phyloP scores from a whole-genome alignment of 1,140 invertebrate species.

The Papilio xuthus region DNA sequence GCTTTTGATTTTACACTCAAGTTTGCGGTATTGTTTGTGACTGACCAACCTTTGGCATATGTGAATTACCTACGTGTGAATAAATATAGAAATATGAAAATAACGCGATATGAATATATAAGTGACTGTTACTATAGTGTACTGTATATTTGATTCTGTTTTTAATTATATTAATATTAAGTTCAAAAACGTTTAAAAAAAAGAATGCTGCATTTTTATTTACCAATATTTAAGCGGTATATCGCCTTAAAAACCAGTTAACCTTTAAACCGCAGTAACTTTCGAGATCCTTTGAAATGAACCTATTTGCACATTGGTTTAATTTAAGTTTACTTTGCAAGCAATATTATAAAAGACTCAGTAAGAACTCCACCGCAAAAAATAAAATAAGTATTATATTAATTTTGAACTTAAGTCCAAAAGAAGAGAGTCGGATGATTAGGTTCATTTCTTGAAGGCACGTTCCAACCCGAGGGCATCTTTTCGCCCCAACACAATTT shows the following conservation, averaged over 20 bases:
- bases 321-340: too few relatives aligned
- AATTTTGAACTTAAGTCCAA: conserved; percentile 21
- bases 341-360: too few relatives aligned
- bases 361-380: neutral
- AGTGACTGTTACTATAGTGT: too few relatives aligned
- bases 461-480: conserved; percentile 60
- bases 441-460: conserved; percentile 74
- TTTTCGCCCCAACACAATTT: conserved; percentile 65
- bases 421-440: conserved; percentile 58
- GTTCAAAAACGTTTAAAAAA: too few relatives aligned
- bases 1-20: conserved; percentile 52
- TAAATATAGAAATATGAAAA: conserved; percentile 9
- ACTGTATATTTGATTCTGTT: neutral
- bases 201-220: too few relatives aligned
- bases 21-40: conserved; percentile 48
- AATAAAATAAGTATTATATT: conserved; percentile 34
- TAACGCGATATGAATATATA: too few relatives aligned
- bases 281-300: too few relatives aligned
- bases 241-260: too few relatives aligned
- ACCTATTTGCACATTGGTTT: too few relatives aligned
- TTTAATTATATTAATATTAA: too few relatives aligned
- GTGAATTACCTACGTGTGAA: conserved; percentile 15
- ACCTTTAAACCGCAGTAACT: too few relatives aligned
- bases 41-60: neutral
- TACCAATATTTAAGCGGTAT: too few relatives aligned